phyloP scores from a whole-genome alignment of 2,113 vertebrate genomes.

The Mirza zaza region DNA sequence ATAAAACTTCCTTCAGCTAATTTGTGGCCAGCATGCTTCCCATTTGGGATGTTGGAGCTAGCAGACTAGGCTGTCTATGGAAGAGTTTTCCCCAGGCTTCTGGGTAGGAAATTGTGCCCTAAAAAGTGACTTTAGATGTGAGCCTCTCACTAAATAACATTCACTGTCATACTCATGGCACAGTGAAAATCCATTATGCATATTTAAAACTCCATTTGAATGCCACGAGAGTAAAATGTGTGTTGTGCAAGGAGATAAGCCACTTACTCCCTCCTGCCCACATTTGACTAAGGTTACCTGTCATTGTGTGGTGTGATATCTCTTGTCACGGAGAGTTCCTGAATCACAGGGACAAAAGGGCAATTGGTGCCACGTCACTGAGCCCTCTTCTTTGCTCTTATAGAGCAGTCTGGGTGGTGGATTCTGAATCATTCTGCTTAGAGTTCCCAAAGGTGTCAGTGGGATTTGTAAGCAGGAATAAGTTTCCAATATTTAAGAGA shows the following conservation, averaged over 20 bases:
- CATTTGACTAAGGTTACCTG: not conserved
- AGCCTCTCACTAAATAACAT: not conserved
- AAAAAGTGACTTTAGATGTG: not conserved
- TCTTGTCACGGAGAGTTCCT: not conserved
- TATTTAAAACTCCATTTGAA: constrained; percentile 43
- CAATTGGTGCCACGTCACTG: not conserved
- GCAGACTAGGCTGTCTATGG: not conserved
- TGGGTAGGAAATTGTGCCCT: not conserved
- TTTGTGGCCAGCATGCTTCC: not conserved
- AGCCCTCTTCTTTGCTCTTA: not conserved
- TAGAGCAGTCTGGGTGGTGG: not conserved
- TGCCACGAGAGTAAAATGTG: not conserved
- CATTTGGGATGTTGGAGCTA: not conserved
- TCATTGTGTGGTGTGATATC: not conserved
- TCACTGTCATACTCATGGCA: not conserved
- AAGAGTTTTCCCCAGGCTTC: not conserved
- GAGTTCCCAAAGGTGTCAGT: not conserved
- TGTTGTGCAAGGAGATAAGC: not conserved
- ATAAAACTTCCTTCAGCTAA: not conserved
- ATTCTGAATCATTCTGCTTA: not conserved
- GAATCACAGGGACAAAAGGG: not conserved
- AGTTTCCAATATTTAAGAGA: not conserved
- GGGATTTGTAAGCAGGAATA: not conserved
- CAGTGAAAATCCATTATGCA: not conserved
- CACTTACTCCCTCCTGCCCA: not conserved